Evolutionary conservation across 2,888 invertebrate genomes (phyloP), one percentile per base, ranked within the genome.

Genomic region (Ormyrus thymus): DNA sequence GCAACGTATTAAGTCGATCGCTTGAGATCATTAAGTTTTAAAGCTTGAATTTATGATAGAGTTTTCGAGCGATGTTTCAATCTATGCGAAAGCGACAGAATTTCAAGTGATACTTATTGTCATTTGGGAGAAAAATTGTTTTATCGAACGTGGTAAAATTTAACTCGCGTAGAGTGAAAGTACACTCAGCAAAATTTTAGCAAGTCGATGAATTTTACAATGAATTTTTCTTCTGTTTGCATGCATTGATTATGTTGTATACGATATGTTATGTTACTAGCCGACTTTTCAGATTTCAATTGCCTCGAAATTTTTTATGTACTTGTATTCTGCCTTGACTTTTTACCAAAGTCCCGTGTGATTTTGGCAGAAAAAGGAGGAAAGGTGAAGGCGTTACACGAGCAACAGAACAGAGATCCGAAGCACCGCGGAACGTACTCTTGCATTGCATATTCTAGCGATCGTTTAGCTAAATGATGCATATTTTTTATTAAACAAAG

Each of bases 341-440:
- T 77, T 76, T 53, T 71, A 71, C 46, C 29, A 15, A 65, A 58
- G 71, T 65, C 65, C 48, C 46, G 64, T 55, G 45, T 59, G 8
- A 56, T 29, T 64, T 2, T 55, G 3, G 61, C 15, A 50, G 10
- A 55, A 45, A 61, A 45, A 61, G 4, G 45, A 45, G 43, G 13
- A 29, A 62, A 48, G 46, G 11, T 51, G 58, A 65, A 66, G 4
- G 7, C 2, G 8, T 13, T 7, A 13, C 46, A 7, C 51, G 29
- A 45, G 15, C 45, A 15, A 48, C 13, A 48, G 15, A 61, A 29
- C n/a, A 6, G 45, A 51, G 4, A 8, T 46, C 53, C 59, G 46
- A 58, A 75, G 76, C 46, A 71, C 58, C 7, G 65, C 45, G 62
- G 68, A 76, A 70, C n/a, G 45, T 53, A 13, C 46, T 70, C 50